Conservation (phyloP, 2,888 invertebrate genomes). For the Chrysina gloriosa region DNA sequence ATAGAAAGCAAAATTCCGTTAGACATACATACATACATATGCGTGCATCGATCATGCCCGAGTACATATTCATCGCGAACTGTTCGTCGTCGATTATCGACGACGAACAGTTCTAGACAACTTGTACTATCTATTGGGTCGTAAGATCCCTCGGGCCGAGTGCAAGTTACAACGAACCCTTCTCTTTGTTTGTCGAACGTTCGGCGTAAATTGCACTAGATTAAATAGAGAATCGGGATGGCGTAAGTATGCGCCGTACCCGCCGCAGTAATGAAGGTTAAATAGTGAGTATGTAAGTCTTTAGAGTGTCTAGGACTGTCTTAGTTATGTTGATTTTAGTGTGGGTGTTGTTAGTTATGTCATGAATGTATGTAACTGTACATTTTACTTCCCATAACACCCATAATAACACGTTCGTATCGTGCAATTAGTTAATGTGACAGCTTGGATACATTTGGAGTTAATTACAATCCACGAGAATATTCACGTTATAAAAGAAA, state of each 20-base stretch:
- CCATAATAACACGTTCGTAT: not conserved
- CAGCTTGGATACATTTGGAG: no score
- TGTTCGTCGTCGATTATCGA: not conserved
- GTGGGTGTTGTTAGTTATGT: not conserved
- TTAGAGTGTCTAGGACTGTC: no score
- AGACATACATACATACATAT: slow-evolving; percentile 10
- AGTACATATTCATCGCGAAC: not conserved
- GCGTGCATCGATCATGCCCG: not conserved
- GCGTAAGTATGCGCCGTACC: no score
- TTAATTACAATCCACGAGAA: no score
- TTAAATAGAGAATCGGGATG: not conserved
- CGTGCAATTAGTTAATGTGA: no score
- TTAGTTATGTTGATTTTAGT: not conserved
- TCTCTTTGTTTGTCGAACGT: not conserved
- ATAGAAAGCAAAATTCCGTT: slow-evolving; percentile 21
- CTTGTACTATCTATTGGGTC: not conserved
- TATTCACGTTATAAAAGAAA: no score
- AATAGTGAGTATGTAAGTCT: no score
- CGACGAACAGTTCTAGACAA: no score
- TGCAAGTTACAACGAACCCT: not conserved
- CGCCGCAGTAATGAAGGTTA: no score
- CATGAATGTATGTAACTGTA: not conserved
- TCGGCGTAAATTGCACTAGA: not conserved
- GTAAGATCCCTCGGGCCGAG: not conserved
- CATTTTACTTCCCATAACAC: not conserved